Percentiles rank a stretch among this genome's conserved stretches.
Evolutionary conservation across 1,140 invertebrate genomes (phyloP).

Genomic region (Aplysia californica): DNA sequence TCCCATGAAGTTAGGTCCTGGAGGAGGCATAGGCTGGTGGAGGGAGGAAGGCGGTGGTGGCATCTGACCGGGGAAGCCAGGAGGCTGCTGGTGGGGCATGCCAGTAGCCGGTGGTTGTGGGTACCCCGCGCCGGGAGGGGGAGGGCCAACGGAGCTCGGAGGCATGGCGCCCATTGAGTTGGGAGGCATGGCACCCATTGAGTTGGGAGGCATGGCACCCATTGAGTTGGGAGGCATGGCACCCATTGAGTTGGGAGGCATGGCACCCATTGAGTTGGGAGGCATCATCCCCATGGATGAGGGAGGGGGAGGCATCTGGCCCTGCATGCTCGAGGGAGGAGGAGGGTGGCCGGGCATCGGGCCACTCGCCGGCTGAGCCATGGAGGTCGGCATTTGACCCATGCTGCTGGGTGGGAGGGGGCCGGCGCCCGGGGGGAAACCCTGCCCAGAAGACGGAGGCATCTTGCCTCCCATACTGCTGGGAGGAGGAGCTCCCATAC

Average conservation of each 20-base stretch:
- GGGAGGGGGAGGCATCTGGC: constrained; percentile 10
- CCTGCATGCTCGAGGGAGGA: neutral
- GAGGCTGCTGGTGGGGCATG: constrained; percentile 12
- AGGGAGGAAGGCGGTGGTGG: constrained; percentile 1
- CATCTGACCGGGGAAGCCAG: constrained; percentile 24
- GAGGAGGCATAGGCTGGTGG: neutral
- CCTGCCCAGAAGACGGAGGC: constrained; percentile 2
- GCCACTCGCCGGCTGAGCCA: no score
- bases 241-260: constrained; percentile 4
- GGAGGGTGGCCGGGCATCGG: neutral
- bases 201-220: constrained; percentile 16
- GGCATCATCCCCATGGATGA: neutral
- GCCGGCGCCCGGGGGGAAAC: constrained; percentile 13
- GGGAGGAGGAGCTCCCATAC: constrained; percentile 2
- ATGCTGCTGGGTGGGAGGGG: constrained; percentile 10
- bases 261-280: neutral
- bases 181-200: constrained; percentile 18
- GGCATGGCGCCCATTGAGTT: constrained; percentile 19
- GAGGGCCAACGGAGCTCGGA: constrained; percentile 16
- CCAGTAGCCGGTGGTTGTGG: constrained; percentile 14
- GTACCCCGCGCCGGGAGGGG: neutral
- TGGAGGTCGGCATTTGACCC: neutral
- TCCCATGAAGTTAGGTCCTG: neutral
- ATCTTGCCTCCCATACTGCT: neutral
- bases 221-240: constrained; percentile 22